phyloP scores from a whole-genome alignment of 2,113 vertebrate genomes.

The Eubucco bourcierii region DNA sequence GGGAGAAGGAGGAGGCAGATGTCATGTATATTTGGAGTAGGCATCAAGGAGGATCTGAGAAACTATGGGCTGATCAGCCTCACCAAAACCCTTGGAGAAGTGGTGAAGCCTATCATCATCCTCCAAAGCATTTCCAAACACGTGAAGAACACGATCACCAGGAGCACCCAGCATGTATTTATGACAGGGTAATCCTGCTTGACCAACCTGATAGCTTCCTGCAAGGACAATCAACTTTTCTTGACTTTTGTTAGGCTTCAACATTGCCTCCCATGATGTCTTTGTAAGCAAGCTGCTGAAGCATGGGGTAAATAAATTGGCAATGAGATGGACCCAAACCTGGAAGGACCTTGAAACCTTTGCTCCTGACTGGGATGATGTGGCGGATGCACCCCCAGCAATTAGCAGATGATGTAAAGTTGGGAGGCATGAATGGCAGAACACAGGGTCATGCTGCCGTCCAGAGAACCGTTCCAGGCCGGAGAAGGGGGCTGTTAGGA shows the following conservation, averaged over 20 bases:
- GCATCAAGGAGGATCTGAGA: neutral
- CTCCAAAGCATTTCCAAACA: neutral
- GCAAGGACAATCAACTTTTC: neutral
- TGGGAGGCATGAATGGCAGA: neutral
- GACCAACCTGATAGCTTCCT: neutral
- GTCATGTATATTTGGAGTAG: neutral
- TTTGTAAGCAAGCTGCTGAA: neutral
- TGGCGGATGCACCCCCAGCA: neutral
- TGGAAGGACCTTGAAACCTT: neutral
- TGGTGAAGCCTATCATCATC: neutral
- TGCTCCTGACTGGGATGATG: neutral
- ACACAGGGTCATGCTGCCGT: neutral
- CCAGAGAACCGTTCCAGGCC: neutral
- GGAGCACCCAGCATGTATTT: neutral
- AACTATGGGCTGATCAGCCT: neutral
- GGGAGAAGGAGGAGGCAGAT: neutral
- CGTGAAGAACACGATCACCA: accelerated
- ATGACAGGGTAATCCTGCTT: neutral
- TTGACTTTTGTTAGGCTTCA: neutral
- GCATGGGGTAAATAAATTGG: neutral
- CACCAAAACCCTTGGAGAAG: neutral
- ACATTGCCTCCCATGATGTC: neutral
- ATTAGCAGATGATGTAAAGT: neutral
- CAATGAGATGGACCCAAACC: neutral
- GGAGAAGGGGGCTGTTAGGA: neutral